Conservation (phyloP, 2,888 invertebrate genomes). For the Coronaproctus castanopsis region DNA sequence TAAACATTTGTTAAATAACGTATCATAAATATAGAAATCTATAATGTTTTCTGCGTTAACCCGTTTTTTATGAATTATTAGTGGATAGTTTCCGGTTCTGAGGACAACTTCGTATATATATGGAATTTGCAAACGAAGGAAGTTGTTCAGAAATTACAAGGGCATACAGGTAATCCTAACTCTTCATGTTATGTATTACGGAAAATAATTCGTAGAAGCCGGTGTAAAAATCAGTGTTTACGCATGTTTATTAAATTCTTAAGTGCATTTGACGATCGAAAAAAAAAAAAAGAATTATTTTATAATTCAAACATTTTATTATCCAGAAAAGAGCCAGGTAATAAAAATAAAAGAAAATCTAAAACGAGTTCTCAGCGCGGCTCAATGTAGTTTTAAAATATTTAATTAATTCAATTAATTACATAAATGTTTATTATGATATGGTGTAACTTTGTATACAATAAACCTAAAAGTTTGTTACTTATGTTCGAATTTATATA, state of each 20-base stretch:
- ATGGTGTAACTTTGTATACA: too few species aligned
- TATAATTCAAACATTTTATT: constrained; percentile 1
- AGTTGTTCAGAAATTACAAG: constrained; percentile 90
- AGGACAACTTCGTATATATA: constrained; percentile 95
- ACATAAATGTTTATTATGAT: too few species aligned
- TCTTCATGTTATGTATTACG: background rate
- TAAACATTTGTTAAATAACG: too few species aligned
- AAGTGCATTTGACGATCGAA: background rate
- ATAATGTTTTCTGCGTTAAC: background rate
- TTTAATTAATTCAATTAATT: background rate
- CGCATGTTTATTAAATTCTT: background rate
- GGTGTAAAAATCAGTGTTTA: background rate
- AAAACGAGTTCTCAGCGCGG: background rate
- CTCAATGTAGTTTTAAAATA: constrained; percentile 5
- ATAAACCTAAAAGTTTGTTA: too few species aligned
- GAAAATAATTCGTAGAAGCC: background rate
- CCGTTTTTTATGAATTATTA: constrained; percentile 27
- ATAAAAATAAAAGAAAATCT: too few species aligned
- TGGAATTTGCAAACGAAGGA: constrained; percentile 99
- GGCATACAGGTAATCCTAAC: constrained; percentile 62
- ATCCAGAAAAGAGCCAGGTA: too few species aligned
- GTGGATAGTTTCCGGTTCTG: constrained; percentile 99
- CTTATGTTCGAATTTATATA: too few species aligned
- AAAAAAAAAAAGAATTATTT: too few species aligned
- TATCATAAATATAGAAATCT: too few species aligned